Evolutionary conservation across 2,113 vertebrate genomes (phyloP), one percentile per base, ranked within the genome.

Genomic region (Cairina moschata): DNA sequence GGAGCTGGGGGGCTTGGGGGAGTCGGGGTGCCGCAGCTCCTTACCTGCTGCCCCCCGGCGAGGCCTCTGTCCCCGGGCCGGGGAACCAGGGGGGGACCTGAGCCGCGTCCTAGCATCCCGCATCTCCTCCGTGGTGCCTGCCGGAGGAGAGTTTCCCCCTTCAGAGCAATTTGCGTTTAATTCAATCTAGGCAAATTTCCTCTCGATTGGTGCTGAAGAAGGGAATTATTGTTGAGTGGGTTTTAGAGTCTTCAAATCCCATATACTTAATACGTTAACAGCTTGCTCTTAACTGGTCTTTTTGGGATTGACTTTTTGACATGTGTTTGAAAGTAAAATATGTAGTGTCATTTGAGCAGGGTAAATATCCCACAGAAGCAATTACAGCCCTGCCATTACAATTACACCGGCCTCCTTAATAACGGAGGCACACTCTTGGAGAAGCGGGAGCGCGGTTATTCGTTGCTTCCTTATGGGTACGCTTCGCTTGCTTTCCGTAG

Each of bases 331-430:
- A 90, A 97, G 93, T 96, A 96, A 96, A 95, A 92, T 90, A 88
- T 32, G 79, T 94, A 80, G 89, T 94, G 97, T 96, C 95, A 96
- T 97, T 95, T 94, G 96, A 97, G 95, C 86, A 95, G 95, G 77
- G 82, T 92, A 97, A 96, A 97, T 96, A 94, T 72, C 66, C 72
- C 87, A 93, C 96, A 94, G 96, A 95, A 96, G 95, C 93, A 97
- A 93, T 97, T 97, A 97, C 73, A 73, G 36, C 68, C 55, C 44
- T 80, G 77, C 69, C 89, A 75, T 77, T 80, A 36, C 85, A 81
- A 86, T 94, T 91, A 87, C n/a, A 32, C 74, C 17, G 77, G 72
- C 59, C 38, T 92, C 67, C 54, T 90, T 93, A 54, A 50, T 59
- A 32, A 32, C 58, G 14, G 76, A 85, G 83, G 67, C 36, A 40